Conservation (phyloP, 2,888 invertebrate genomes). For the Pollenia angustigena region DNA sequence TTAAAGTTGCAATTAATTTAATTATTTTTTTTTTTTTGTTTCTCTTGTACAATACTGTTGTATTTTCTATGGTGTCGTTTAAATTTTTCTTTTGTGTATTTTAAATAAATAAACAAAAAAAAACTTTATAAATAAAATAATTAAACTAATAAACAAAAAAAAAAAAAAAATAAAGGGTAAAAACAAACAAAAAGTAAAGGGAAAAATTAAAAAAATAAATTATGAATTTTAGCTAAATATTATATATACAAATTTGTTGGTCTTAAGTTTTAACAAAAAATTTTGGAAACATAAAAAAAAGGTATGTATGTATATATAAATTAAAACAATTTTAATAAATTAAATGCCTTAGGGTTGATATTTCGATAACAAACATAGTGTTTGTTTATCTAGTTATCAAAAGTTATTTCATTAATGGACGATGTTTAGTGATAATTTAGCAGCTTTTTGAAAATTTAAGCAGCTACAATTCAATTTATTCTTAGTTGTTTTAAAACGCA, state of each 20-base stretch:
- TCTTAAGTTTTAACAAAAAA: conserved; percentile 57
- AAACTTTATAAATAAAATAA: conserved; percentile 38
- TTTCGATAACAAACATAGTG: conserved; percentile 47
- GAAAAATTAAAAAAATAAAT: conserved; percentile 74
- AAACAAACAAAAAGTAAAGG: background rate
- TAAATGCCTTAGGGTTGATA: conserved; percentile 52
- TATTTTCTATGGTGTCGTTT: conserved; percentile 72
- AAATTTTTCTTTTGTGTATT: conserved; percentile 36
- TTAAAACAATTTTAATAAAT: conserved; percentile 30
- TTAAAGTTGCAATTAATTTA: conserved; percentile 53
- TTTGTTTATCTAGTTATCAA: conserved; percentile 11
- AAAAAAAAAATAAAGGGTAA: background rate
- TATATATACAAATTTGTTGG: conserved; percentile 65
- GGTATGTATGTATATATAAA: background rate
- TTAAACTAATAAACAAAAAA: conserved; percentile 48
- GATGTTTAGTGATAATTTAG: background rate
- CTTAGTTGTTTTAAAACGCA: background rate
- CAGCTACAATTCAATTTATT: background rate
- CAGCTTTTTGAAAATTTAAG: conserved; percentile 28
- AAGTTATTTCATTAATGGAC: background rate
- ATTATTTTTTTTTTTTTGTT: conserved; percentile 55
- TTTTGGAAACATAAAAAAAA: conserved; percentile 53
- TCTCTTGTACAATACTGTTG: conserved; percentile 69
- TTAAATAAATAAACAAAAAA: conserved; percentile 56
- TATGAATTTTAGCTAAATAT: conserved; percentile 75